Conservation (phyloP, 2,113 vertebrate genomes). For the Probosciger aterrimus region DNA sequence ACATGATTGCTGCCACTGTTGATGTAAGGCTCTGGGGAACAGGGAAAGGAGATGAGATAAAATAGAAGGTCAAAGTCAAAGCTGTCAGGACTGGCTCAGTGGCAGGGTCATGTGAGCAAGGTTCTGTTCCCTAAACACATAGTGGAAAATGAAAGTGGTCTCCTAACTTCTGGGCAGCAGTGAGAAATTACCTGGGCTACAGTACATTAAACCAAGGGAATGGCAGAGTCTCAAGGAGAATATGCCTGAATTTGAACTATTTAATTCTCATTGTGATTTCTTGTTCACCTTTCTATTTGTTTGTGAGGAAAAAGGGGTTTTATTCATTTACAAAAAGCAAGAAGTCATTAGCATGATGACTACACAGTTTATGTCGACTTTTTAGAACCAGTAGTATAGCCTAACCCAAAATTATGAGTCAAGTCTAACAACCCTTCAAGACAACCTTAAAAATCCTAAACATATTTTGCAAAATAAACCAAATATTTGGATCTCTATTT, state of each 20-base stretch:
- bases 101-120: background rate
- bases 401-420: background rate
- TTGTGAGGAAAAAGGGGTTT: background rate
- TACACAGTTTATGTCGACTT: background rate
- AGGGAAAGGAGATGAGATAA: background rate
- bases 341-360: background rate
- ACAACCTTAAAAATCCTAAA: background rate
- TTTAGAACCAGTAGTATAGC: background rate
- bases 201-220: background rate
- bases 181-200: background rate
- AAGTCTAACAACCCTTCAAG: background rate
- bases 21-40: background rate
- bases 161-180: background rate
- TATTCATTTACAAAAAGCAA: background rate
- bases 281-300: background rate
- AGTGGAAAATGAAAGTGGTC: background rate
- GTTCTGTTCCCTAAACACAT: background rate
- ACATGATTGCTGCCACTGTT: background rate
- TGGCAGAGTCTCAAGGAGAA: background rate
- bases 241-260: background rate
- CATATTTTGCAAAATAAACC: background rate
- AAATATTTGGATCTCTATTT: background rate
- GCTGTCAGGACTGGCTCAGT: background rate
- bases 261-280: background rate
- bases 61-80: background rate